Base-by-base conservation (phyloP, 2,888 invertebrate species). In the Thecocarcelia acutangulata region DNA sequence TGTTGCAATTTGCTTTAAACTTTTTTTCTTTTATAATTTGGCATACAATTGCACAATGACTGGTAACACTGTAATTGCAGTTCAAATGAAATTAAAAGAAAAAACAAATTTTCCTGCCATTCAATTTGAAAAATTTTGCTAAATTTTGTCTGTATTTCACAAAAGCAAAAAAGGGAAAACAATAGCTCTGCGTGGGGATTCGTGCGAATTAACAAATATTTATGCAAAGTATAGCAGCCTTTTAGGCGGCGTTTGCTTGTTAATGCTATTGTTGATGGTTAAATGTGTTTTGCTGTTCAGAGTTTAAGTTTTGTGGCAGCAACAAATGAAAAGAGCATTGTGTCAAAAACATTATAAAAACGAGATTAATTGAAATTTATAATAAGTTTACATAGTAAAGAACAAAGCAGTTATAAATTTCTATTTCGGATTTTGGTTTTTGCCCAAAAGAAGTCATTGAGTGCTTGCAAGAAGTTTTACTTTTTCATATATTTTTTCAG, bases 1-100 rank as follows among this genome's bases (percentile, higher is more conserved):
- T 78, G 81, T 78, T 66, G 77, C 73, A 56, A 56, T 61, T 81
- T 58, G 19, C 13, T 50, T 66, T 37, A 19, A 58, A 50, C 12
- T 19, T 28, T 48, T 74, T 56, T 28, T 33, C 37, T 56, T 59
- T 54, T 13, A 21, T 54, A 63, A 69, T 50, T 72, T 68, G 44
- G 61, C 33, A 61, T 58, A 76, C 54, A 69, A 52, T 69, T 70
- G 46, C 44, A 66, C 44, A 66, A 11, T 40, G 64, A 37, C 56
- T 68, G 33, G 15, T 59, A 37, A 12, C 33, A 17, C 40, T 54
- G 66, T 52, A 61, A 21, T 37, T 73, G 50, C 13, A 63, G 44
- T 28, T 64, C 44, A 6, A 54, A 66, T 17, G 28, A 28, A 44
- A 48, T 6, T n/a, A 19, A 13, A n/a, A 46, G 3, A 17, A 48